Conservation (phyloP, 1,140 invertebrate genomes). For the Penaeus indicus region DNA sequence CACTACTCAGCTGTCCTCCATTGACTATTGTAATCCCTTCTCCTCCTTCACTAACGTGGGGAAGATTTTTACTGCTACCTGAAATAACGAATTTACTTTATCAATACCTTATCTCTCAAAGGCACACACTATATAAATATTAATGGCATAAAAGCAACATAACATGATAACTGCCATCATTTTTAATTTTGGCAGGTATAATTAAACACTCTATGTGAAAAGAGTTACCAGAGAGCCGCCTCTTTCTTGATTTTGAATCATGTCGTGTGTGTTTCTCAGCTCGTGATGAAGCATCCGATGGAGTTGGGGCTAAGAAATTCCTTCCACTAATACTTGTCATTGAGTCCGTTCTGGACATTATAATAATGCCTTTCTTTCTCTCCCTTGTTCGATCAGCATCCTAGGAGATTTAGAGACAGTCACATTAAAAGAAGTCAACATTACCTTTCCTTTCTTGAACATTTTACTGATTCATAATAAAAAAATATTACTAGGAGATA, state of each 20-base stretch:
- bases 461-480: neutral
- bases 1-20: slow-evolving; percentile 65
- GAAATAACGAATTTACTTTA: neutral
- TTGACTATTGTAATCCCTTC: slow-evolving; percentile 69
- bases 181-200: too few relatives aligned
- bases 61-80: slow-evolving; percentile 49
- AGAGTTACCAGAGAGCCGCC: too few relatives aligned
- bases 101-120: neutral
- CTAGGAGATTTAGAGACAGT: slow-evolving; percentile 48
- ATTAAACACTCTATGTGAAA: too few relatives aligned
- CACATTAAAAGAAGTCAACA: neutral
- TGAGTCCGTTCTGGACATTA: slow-evolving; percentile 68
- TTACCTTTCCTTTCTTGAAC: neutral
- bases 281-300: slow-evolving; percentile 1
- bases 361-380: slow-evolving; percentile 72
- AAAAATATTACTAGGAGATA: neutral
- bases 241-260: slow-evolving; percentile 25
- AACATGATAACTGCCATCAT: too few relatives aligned
- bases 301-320: slow-evolving; percentile 19
- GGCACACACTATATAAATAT: neutral
- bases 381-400: slow-evolving; percentile 67
- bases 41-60: slow-evolving; percentile 68
- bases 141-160: too few relatives aligned
- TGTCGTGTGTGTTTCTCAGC: slow-evolving; percentile 31
- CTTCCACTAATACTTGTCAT: slow-evolving; percentile 33